phyloP scores from a whole-genome alignment of 1,140 invertebrate species.

The Condylostylus longicornis region DNA sequence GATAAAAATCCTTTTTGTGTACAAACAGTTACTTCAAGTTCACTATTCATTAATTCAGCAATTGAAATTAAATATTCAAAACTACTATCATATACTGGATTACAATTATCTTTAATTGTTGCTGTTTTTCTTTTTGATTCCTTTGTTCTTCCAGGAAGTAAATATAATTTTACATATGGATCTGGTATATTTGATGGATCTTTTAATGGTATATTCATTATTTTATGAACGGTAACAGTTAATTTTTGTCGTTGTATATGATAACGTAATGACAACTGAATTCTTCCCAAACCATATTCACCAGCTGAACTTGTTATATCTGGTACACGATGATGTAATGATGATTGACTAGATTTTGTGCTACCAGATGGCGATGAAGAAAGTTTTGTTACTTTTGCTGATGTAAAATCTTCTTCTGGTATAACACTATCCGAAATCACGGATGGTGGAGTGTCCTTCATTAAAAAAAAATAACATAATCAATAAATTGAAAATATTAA shows the following conservation, averaged over 20 bases:
- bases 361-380: constrained; percentile 12
- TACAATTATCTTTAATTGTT: constrained; percentile 75
- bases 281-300: constrained; percentile 55
- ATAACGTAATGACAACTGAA: constrained; percentile 75
- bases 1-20: constrained; percentile 67
- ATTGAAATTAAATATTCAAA: constrained; percentile 72
- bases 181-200: constrained; percentile 81
- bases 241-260: constrained; percentile 66
- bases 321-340: constrained; percentile 31
- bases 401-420: constrained; percentile 24
- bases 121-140: constrained; percentile 82
- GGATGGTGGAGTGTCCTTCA: constrained; percentile 9
- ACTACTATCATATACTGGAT: constrained; percentile 80
- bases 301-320: constrained; percentile 44
- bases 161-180: constrained; percentile 86
- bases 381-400: constrained; percentile 11
- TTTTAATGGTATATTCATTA: constrained; percentile 74
- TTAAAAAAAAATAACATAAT: too few species aligned
- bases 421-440: constrained; percentile 25
- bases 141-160: constrained; percentile 73
- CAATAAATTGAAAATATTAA: too few species aligned
- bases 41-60: constrained; percentile 53
- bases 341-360: constrained; percentile 12
- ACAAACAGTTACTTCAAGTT: constrained; percentile 65
- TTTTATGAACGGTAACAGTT: constrained; percentile 71